phyloP scores from a whole-genome alignment of 2,888 invertebrate species.

The Melieria omissa region DNA sequence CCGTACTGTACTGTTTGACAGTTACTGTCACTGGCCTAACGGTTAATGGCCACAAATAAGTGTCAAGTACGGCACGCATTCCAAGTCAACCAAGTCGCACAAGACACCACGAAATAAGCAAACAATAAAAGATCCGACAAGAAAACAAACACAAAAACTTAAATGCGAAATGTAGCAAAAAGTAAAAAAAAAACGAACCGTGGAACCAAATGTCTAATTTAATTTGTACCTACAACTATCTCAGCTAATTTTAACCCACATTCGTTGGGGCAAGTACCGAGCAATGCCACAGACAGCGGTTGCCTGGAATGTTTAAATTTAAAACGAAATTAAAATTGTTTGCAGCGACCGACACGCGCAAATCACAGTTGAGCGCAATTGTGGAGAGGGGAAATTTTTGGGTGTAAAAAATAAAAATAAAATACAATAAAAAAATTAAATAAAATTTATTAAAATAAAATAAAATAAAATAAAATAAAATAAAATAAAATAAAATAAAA shows the following conservation, averaged over 20 bases:
- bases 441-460: too few relatives aligned
- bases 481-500: too few relatives aligned
- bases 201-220: constrained; percentile 29
- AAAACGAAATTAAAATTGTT: too few relatives aligned
- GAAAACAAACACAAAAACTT: not conserved
- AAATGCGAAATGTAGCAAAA: not conserved
- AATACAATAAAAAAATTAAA: too few relatives aligned
- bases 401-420: too few relatives aligned
- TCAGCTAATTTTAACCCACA: constrained; percentile 44
- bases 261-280: constrained; percentile 11
- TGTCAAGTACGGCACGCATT: constrained; percentile 36
- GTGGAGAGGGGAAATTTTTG: too few relatives aligned
- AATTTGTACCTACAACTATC: constrained; percentile 46
- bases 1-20: constrained; percentile 5
- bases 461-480: too few relatives aligned
- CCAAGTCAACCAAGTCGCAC: constrained; percentile 13
- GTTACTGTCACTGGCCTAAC: constrained; percentile 28
- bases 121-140: constrained; percentile 3
- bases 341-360: too few relatives aligned
- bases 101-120: not conserved
- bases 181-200: not conserved
- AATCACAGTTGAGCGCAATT: too few relatives aligned
- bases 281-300: too few relatives aligned
- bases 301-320: too few relatives aligned
- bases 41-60: constrained; percentile 32